A percentile compares a stretch with the other conserved stretches of the same genome.
Conservation (phyloP, 35 echinoderm and acorn worm genomes). For the Hemicentrotus pulcherrimus region DNA sequence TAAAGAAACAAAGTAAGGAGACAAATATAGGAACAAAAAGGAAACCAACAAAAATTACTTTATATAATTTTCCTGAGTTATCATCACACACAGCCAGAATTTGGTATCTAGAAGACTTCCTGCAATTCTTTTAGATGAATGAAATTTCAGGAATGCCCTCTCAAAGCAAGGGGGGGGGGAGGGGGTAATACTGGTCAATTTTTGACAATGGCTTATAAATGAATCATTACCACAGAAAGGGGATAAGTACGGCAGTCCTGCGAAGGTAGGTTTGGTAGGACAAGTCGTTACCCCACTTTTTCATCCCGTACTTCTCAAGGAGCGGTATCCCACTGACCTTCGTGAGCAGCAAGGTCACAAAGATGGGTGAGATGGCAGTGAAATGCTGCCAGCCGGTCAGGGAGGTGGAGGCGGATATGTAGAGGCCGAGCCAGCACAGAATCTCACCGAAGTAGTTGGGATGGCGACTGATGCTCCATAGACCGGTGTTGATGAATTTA, state of each 20-base stretch:
- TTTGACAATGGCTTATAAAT: too few species aligned
- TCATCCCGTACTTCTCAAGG: slow-evolving; percentile 84
- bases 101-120: too few species aligned
- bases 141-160: too few species aligned
- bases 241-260: slow-evolving; percentile 80
- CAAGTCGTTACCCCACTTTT: slow-evolving; percentile 76
- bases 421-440: slow-evolving; percentile 83
- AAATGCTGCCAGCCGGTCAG: slow-evolving; percentile 78
- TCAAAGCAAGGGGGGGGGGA: too few species aligned
- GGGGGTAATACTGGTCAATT: too few species aligned
- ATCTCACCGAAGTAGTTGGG: slow-evolving; percentile 98
- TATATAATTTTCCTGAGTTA: too few species aligned
- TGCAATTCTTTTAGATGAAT: too few species aligned
- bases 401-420: slow-evolving; percentile 79
- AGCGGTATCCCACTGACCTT: slow-evolving; percentile 81
- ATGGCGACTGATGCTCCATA: slow-evolving; percentile 95
- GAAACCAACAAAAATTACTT: too few species aligned
- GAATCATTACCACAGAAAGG: slow-evolving; percentile 61
- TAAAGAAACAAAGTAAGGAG: too few species aligned
- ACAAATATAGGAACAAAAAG: too few species aligned
- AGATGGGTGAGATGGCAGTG: slow-evolving; percentile 82
- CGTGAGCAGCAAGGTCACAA: slow-evolving; percentile 82
- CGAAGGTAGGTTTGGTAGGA: slow-evolving; percentile 74
- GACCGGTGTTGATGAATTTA: slow-evolving; percentile 86
- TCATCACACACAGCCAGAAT: too few species aligned